Base-by-base conservation (phyloP, 2,797 vertebrate genomes). In the Rhyacichthys aspro region DNA sequence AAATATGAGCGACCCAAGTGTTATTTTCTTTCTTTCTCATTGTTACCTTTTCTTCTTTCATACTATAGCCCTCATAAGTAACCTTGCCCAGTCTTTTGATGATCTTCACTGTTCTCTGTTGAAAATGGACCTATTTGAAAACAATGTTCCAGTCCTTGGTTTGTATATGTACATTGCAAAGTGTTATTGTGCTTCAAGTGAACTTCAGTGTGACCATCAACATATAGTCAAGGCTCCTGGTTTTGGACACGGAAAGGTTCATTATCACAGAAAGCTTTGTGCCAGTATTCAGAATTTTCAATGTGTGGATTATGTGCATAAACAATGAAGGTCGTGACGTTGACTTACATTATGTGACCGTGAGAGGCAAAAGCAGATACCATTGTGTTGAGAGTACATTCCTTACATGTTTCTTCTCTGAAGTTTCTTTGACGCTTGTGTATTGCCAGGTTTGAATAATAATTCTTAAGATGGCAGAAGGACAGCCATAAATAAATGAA, bases 111-210 rank as follows among this genome's bases (percentile, higher is more conserved):
- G 1, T 9, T 33, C 38, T 14, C 14, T 11, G 1, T 11, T n/a
- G n/a, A n/a, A n/a, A n/a, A n/a, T n/a, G n/a, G n/a, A n/a, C n/a
- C n/a, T n/a, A n/a, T 10, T 23, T 11, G 8, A 8, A 8, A 34
- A 69, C 17, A 42, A 44, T 59, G 58, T 28, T 36, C 33, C 16
- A 37, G 36, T 32, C 33, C 55, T 76, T 52, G 8, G 15, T 39
- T 42, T 55, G 5, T 43, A 9, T 1, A 1, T 16, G 9, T 32
- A 32, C 33, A 9, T 34, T 8, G 8, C 16, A 10, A 50, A 32
- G 10, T 39, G 11, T 43, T 19, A 45, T 17, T 36, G 12, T 7
- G 38, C 58, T 14, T 59, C 7, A 34, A 37, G 1, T 0, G 0
- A 2, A 10, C 23, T 60, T 48, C 3, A 48, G n/a, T 34, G 3